Base-by-base conservation (phyloP, 2,888 invertebrate species). In the Onthophagus sagittarius region DNA sequence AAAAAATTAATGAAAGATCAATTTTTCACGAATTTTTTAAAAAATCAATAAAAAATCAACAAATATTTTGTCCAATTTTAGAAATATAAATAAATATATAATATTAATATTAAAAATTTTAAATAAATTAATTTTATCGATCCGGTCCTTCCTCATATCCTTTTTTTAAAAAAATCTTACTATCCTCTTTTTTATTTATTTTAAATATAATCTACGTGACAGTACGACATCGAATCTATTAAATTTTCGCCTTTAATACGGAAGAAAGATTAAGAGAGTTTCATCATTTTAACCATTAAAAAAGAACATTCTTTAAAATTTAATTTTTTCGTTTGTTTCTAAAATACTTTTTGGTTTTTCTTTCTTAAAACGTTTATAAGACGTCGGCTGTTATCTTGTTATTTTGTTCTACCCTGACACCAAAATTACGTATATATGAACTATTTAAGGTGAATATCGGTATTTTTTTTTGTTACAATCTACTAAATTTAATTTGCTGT, bases 381-480 rank as follows among this genome's bases (percentile, higher is more conserved):
- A 53, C 39, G 39, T 53, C 39, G 39, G 67, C 32, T 67, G 67
- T 67, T 67, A 64, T 64, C 64, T 64, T 67, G 81, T 80, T 80
- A 79, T 79, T 80, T 53, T 84, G 84, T 84, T 88, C 90, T 90
- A 93, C 93, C 93, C 93, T 93, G 93, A 92, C 92, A 92, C 90
- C 91, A 92, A 92, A 67, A 92, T 93, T 93, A 93, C 93, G 93
- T 93, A 93, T 93, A 90, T 67, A 92, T 91, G 91, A 92, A 91
- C 91, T 88, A 87, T 87, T 87, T 88, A 87, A 87, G 70, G 85
- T 85, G 84, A 85, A 87, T 87, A 87, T 87, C 87, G 86, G 88
- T 87, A 86, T 85, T 82, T 80, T 74, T 72, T 73, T 73, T 71
- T 64, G 71, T 76, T 78, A 62, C 23, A 63, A 75, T 65, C 15